Base-by-base conservation (phyloP, 1,140 invertebrate genomes). In the Globodera ellingtonae region DNA sequence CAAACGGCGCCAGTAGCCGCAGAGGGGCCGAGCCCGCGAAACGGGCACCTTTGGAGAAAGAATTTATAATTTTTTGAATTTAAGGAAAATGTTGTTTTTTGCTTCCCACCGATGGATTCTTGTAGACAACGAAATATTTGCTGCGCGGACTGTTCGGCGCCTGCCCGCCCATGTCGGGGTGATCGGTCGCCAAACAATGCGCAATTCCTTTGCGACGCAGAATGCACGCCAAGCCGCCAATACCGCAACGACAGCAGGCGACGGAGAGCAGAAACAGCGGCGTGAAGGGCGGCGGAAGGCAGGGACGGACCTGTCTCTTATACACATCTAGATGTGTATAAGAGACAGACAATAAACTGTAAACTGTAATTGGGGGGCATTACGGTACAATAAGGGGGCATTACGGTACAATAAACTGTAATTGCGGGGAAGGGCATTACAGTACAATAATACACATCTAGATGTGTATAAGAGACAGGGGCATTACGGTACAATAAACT, bases 221-320 rank as follows among this genome's bases (percentile, higher is more conserved):
- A 46, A 67, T 24, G 47, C 75, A 77, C 8, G 75, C 44, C 35
- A 77, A 77, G 69, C 21, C 35, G 69, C 44, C 65, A 21, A 50
- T 82, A 67, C 75, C 47, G 21, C 80, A 62, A 18, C 47, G 44
- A 35, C 80, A 82, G 59, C 81, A 82, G 79, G 72, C 81, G 18
- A 86, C 65, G 18, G 78, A 80, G 15, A 85, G 18, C 46, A 88
- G 79, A 69, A 83, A 87, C 18, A 88, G 44, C 21, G 82, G 79
- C 70, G 87, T 88, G 13, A 88, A 79, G 46, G 87, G 87, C 59
- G 87, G 87, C n/a, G 87, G 87, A 52, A 89, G 65, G 35, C 80
- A 83, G 46, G 87, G 87, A 7, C 87, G 84, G 10, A 83, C 46
- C 82, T 86, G 83, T n/a, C n/a, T n/a, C n/a, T n/a, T n/a, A n/a